phyloP scores from a whole-genome alignment of 2,113 vertebrate genomes.

The Phrynosoma blainvillii region DNA sequence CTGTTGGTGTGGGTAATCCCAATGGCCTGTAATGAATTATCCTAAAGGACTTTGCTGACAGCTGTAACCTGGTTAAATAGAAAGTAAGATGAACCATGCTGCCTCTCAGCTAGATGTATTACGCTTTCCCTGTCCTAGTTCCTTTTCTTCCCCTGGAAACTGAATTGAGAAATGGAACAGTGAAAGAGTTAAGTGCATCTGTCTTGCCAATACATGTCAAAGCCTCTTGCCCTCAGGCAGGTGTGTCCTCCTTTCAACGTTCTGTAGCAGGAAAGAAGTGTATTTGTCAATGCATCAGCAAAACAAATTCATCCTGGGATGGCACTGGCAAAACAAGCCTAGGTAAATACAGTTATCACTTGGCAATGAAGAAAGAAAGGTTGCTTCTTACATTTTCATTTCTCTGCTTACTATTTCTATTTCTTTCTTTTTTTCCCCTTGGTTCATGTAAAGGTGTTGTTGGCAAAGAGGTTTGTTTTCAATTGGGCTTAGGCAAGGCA shows the following conservation, averaged over 20 bases:
- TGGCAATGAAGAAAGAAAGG: neutral
- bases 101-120: neutral
- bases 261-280: neutral
- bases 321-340: conserved; percentile 8
- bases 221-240: conserved; percentile 7
- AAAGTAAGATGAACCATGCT: conserved; percentile 3
- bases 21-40: neutral
- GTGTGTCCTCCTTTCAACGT: neutral
- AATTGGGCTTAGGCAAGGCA: neutral
- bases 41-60: rapidly evolving
- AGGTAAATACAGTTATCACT: conserved; percentile 23
- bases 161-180: conserved; percentile 2
- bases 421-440: neutral
- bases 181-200: conserved; percentile 19
- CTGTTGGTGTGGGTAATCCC: neutral
- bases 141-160: neutral
- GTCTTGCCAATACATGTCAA: neutral
- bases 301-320: conserved; percentile 47
- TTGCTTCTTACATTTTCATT: neutral
- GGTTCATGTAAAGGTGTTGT: conserved; percentile 17
- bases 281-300: conserved; percentile 41
- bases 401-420: conserved; percentile 5
- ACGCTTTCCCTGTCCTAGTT: neutral
- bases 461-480: conserved; percentile 12
- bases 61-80: conserved; percentile 12